Evolutionary conservation across 2,888 invertebrate species (phyloP).

Genomic region (Cyaniris semiargus): DNA sequence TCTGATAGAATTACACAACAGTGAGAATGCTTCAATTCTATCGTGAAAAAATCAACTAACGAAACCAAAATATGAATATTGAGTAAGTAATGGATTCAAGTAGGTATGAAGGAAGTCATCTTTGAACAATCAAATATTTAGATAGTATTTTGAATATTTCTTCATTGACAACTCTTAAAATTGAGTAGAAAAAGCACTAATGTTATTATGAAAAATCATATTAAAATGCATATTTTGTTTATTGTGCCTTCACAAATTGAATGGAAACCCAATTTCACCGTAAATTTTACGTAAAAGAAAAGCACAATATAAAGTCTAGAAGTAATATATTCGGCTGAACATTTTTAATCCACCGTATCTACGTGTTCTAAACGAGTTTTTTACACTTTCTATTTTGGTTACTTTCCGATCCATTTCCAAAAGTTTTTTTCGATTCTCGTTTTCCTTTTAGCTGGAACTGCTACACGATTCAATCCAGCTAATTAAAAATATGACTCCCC

Average conservation of each 20-base stretch:
- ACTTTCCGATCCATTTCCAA: slow-evolving; percentile 23
- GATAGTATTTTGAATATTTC: too few relatives aligned
- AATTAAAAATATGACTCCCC: slow-evolving; percentile 1
- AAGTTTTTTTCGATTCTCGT: slow-evolving; percentile 13
- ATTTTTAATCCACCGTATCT: slow-evolving; percentile 23
- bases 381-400: slow-evolving; percentile 2
- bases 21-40: slow-evolving; percentile 31
- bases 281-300: neutral
- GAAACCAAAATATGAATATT: neutral
- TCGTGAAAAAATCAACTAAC: neutral
- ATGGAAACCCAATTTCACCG: neutral
- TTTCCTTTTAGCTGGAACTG: neutral
- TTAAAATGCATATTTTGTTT: neutral
- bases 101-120: too few relatives aligned
- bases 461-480: slow-evolving; percentile 2
- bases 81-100: too few relatives aligned
- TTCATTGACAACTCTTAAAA: too few relatives aligned
- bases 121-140: too few relatives aligned
- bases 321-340: neutral
- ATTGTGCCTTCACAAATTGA: neutral
- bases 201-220: neutral
- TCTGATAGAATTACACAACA: slow-evolving; percentile 33
- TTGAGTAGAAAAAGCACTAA: too few relatives aligned
- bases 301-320: neutral
- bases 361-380: slow-evolving; percentile 24